Percentiles rank a stretch among this genome's conserved stretches.
These are phyloP conservation scores for Butorides virescens DNA, from an alignment of 2,113 vertebrate species.

Conservation along the genomic window DNA sequence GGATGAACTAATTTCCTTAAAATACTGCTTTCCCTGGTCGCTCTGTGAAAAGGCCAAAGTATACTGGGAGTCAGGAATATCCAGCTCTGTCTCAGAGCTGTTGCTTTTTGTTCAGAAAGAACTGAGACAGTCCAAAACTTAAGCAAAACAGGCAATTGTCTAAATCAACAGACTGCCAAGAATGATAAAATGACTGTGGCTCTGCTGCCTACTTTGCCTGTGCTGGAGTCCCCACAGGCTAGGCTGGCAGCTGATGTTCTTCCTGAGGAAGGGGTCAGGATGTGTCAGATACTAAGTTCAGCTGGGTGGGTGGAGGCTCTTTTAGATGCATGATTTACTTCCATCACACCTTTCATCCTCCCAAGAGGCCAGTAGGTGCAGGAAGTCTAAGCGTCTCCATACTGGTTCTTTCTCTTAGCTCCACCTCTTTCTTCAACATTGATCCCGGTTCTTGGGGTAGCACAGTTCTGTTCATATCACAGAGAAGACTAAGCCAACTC, in stretches of 20 bases:
- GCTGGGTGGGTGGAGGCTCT: conserved; percentile 24
- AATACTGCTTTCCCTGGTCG: neutral
- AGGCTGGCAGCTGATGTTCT: conserved; percentile 10
- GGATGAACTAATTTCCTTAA: neutral
- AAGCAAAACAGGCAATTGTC: neutral
- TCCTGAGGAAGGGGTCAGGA: conserved; percentile 15
- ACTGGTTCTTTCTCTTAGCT: neutral
- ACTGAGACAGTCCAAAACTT: neutral
- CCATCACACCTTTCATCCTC: conserved; percentile 15
- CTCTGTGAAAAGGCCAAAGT: neutral
- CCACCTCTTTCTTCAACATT: neutral
- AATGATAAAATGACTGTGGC: neutral
- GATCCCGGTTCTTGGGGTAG: neutral
- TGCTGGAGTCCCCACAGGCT: neutral
- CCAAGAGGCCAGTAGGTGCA: neutral
- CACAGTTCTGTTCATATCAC: neutral
- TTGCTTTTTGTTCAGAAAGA: neutral
- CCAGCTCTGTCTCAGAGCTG: neutral
- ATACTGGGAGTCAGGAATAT: neutral
- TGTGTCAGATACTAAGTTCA: neutral
- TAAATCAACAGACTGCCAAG: neutral
- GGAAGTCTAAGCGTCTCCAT: neutral
- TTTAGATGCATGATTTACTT: neutral
- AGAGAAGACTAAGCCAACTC: neutral
- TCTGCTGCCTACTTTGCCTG: neutral